Evolutionary conservation across 2,113 vertebrate genomes (phyloP).

Genomic region (Dissostichus mawsoni): DNA sequence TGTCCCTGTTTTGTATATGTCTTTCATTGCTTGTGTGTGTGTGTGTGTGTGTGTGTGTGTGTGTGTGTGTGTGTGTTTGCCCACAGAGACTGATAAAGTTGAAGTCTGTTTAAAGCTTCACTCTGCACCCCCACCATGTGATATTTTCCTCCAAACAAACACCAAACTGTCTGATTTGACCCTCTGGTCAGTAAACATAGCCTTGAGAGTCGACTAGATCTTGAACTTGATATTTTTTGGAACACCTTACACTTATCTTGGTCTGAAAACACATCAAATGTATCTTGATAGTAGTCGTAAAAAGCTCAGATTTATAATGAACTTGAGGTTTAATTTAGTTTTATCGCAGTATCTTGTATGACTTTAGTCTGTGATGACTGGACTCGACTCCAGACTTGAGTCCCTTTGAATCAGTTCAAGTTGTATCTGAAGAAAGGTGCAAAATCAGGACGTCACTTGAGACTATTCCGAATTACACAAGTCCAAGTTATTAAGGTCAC

Average conservation of each 20-base stretch:
- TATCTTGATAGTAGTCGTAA: too few relatives aligned
- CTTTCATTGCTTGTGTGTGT: background rate
- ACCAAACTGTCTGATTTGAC: background rate
- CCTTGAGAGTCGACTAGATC: background rate
- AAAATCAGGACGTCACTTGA: background rate
- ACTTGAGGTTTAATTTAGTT: too few relatives aligned
- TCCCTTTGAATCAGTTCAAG: too few relatives aligned
- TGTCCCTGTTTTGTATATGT: conserved; percentile 9
- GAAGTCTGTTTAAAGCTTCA: conserved; percentile 1
- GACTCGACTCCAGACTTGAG: too few relatives aligned
- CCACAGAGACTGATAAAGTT: conserved; percentile 15
- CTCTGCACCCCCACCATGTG: background rate
- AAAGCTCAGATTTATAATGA: too few relatives aligned
- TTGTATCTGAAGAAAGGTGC: too few relatives aligned
- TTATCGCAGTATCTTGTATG: too few relatives aligned
- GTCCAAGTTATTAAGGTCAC: background rate
- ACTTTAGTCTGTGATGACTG: too few relatives aligned
- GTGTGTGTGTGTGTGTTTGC: conserved; percentile 20
- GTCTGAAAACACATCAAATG: too few relatives aligned
- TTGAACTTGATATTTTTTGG: background rate
- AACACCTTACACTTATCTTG: background rate
- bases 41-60: background rate
- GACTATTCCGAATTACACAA: background rate
- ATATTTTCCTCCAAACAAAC: background rate
- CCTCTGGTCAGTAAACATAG: background rate